Percentiles rank a stretch among this genome's conserved stretches.
Evolutionary conservation across 2,888 invertebrate species (phyloP).

Genomic region (Latrodectus elegans): DNA sequence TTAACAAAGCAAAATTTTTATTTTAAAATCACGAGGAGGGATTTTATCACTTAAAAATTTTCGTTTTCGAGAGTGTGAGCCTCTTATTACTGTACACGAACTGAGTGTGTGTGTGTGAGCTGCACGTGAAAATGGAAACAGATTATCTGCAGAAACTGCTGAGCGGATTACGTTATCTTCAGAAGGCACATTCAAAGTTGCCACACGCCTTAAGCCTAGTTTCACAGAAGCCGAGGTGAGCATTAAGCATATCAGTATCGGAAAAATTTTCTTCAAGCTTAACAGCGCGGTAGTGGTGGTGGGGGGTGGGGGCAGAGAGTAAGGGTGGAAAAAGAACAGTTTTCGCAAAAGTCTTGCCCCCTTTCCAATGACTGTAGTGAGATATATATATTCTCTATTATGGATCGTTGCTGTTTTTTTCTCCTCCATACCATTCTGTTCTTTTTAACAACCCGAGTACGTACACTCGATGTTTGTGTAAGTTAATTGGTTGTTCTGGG

Average conservation of each 20-base stretch:
- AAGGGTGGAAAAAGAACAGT: conserved; percentile 32
- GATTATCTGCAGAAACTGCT: conserved; percentile 57
- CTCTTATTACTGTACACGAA: conserved; percentile 16
- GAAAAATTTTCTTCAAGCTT: conserved; percentile 58
- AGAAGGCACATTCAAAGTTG: conserved; percentile 56
- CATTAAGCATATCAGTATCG: conserved; percentile 67
- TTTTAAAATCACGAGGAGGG: conserved; percentile 3
- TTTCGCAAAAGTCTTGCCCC: conserved; percentile 17
- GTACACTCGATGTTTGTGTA: conserved; percentile 56
- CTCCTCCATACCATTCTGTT: not conserved
- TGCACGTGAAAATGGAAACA: conserved; percentile 68
- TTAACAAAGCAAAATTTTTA: too few relatives aligned
- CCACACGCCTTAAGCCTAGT: conserved; percentile 28
- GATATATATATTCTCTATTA: conserved; percentile 25
- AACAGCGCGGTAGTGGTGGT: not conserved
- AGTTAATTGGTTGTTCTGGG: conserved; percentile 61
- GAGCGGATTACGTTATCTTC: conserved; percentile 65
- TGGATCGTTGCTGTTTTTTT: conserved; percentile 41
- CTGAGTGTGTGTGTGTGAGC: not conserved
- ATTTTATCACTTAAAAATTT: conserved; percentile 66
- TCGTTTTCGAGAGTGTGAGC: not conserved
- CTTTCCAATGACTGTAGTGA: not conserved
- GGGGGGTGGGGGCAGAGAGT: conserved; percentile 45
- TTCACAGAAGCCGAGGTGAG: conserved; percentile 20
- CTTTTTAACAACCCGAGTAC: conserved; percentile 1